These are phyloP conservation scores for Hylaeus volcanicus DNA, from an alignment of 1,140 invertebrate genomes.

Conservation along the genomic window DNA sequence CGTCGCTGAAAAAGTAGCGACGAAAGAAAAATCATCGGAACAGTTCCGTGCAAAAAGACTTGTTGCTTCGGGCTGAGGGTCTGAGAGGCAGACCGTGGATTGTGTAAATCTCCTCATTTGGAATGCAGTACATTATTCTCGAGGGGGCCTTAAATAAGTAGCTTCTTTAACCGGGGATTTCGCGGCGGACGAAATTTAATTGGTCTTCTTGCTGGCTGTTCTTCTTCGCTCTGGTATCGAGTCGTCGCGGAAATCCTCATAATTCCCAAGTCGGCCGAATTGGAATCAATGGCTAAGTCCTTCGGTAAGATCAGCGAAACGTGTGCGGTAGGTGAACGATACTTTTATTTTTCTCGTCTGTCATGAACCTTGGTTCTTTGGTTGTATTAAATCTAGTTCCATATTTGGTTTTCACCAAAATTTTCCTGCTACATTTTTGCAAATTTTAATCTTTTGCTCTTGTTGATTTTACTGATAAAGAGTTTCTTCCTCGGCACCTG, in stretches of 20 bases:
- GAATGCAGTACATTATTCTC: slow-evolving; percentile 62
- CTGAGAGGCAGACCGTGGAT: slow-evolving; percentile 32
- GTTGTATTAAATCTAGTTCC: too few relatives aligned
- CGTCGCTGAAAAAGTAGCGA: background rate
- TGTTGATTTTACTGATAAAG: too few relatives aligned
- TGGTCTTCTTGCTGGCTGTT: slow-evolving; percentile 41
- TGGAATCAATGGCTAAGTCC: slow-evolving; percentile 3
- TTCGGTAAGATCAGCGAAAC: background rate
- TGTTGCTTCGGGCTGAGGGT: slow-evolving; percentile 45
- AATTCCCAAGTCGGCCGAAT: slow-evolving; percentile 1
- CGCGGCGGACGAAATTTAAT: slow-evolving; percentile 58
- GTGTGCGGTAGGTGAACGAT: slow-evolving; percentile 1
- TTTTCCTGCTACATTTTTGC: too few relatives aligned
- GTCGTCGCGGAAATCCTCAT: slow-evolving; percentile 15
- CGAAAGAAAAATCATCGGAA: slow-evolving; percentile 30
- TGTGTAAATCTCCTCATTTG: slow-evolving; percentile 65
- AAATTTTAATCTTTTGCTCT: too few relatives aligned
- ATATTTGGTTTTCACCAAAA: too few relatives aligned
- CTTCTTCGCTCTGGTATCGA: background rate
- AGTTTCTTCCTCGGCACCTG: too few relatives aligned
- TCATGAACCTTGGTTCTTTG: too few relatives aligned
- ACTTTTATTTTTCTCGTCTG: background rate
- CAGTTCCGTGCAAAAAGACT: slow-evolving; percentile 43
- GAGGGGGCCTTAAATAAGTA: slow-evolving; percentile 46
- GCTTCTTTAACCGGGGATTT: slow-evolving; percentile 40